These are phyloP conservation scores for Chrysomallon squamiferum DNA, from an alignment of 1,140 invertebrate genomes.

Conservation along the genomic window DNA sequence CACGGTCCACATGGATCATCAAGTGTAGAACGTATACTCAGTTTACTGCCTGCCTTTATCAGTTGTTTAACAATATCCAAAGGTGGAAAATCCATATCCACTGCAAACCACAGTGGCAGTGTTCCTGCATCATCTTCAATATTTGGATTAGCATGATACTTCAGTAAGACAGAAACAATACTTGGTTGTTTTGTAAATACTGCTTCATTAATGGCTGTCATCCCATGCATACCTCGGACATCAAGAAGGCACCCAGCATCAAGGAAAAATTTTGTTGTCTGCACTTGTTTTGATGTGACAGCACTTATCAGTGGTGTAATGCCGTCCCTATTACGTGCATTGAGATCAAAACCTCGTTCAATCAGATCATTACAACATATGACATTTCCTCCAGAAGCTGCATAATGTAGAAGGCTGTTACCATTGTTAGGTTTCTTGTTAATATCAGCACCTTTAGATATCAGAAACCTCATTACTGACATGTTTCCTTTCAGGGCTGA, in stretches of 20 bases:
- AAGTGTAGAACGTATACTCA: conserved; percentile 38
- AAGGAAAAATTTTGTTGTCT: conserved; percentile 38
- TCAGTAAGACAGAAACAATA: conserved; percentile 42
- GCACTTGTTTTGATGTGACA: conserved; percentile 42
- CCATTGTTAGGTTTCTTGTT: conserved; percentile 41
- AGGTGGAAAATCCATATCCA: conserved; percentile 33
- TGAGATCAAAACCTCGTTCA: conserved; percentile 46
- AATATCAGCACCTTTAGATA: conserved; percentile 46
- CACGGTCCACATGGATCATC: conserved; percentile 41
- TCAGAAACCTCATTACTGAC: conserved; percentile 43
- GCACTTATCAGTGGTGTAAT: conserved; percentile 54
- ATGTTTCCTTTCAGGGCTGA: conserved; percentile 48
- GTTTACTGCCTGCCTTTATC: conserved; percentile 39
- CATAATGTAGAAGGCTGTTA: conserved; percentile 57
- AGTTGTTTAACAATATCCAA: conserved; percentile 43
- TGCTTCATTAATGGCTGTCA: conserved; percentile 54
- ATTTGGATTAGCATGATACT: conserved; percentile 44
- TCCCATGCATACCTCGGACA: conserved; percentile 41
- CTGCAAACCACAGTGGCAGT: conserved; percentile 53
- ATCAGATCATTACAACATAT: conserved; percentile 52
- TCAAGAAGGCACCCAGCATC: conserved; percentile 40
- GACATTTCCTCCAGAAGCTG: conserved; percentile 53
- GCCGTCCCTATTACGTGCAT: conserved; percentile 51
- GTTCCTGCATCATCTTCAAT: conserved; percentile 48
- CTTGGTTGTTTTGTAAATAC: conserved; percentile 44